Evolutionary conservation across 1,140 invertebrate genomes (phyloP), one percentile per base, ranked within the genome.

Genomic region (Zaprionus davidi): DNA sequence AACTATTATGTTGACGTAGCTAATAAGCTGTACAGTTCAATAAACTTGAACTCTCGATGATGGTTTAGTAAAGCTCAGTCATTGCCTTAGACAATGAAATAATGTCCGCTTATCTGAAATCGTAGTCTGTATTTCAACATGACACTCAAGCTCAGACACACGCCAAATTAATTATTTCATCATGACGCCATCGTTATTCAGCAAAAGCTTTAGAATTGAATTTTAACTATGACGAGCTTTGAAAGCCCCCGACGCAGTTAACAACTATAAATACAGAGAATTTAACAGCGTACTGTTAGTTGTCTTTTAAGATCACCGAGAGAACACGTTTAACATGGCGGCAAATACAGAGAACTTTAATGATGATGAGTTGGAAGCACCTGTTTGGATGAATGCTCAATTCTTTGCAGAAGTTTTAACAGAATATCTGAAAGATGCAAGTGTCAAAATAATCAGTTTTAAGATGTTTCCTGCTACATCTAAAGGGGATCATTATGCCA

Each of bases 401-500:
- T 91, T 83, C 20, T 73, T 91, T 15, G 36, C 58, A 9, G 59
- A 68, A 5, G 81, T 86, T 36, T 55, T 79, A n/a, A 56, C 13
- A 0, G 28, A 70, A 12, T 62, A 66, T 20, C 57, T 81, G 41
- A 63, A 79, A 15, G 34, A 13, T 5, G 51, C 74, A n/a, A 38
- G 67, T 22, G 2, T 82, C 6, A 24, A 73, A 24, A 53, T 90
- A 1, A 72, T 12, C 5, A 65, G 66, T 41, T 17, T 78, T 0
- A 71, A 86, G 17, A 63, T 73, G 1, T 68, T 74, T 1, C 87
- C 87, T 0, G 88, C 86, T 0, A 76, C 62, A 41, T 69, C 70
- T n/a, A 79, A 87, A 36, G 88, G 88, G 5, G 88, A 91, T 82
- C 88, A 91, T 49, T 91, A 90, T 69, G 88, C 83, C 5, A 91